Conservation (phyloP, 1,140 invertebrate genomes). For the Magallana gigas region DNA sequence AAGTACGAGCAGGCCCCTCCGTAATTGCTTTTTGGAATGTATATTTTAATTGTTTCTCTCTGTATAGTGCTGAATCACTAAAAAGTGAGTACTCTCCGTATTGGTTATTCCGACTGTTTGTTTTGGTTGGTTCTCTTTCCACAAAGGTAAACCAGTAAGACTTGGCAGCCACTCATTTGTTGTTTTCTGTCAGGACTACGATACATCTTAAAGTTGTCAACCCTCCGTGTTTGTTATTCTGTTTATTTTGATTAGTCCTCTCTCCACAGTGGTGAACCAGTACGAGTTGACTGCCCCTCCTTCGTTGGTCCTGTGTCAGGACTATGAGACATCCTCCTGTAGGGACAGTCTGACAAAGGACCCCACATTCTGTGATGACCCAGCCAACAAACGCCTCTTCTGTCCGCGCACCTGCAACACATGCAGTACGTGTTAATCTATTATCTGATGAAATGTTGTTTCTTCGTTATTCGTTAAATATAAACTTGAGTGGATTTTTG, state of each 20-base stretch:
- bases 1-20: too few species aligned
- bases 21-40: too few species aligned
- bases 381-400: not conserved
- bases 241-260: not conserved
- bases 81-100: too few species aligned
- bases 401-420: constrained; percentile 25
- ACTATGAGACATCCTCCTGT: constrained; percentile 17
- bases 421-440: not conserved
- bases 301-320: not conserved
- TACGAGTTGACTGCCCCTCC: not conserved
- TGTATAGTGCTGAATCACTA: too few species aligned
- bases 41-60: not conserved
- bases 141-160: too few species aligned
- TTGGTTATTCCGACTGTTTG: not conserved
- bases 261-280: not conserved
- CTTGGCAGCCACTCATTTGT: not conserved
- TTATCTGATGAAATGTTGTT: too few species aligned
- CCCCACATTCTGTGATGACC: not conserved
- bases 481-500: too few species aligned
- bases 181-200: constrained; percentile 30
- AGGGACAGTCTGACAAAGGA: not conserved
- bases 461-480: too few species aligned
- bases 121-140: not conserved
- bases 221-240: not conserved
- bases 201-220: not conserved